Evolutionary conservation across 64 coral and sea anemone species (phyloP).

Genomic region (Montipora cactus): DNA sequence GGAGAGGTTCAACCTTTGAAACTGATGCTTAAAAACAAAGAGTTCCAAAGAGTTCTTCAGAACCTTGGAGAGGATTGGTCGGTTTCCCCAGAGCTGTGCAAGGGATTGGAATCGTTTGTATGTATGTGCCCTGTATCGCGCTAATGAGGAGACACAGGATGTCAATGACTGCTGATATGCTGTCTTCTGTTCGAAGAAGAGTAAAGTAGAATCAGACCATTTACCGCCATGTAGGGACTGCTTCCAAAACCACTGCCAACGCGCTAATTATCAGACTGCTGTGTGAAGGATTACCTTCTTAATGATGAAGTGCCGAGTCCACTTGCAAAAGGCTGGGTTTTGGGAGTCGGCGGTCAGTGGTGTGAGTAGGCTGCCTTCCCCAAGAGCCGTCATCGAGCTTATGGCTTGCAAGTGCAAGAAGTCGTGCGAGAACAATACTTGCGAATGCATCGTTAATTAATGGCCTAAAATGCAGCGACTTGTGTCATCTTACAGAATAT

Average conservation of each 20-base stretch:
- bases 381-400: conserved; percentile 32
- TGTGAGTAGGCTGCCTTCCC: background rate
- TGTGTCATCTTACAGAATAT: background rate
- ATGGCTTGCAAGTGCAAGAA: conserved; percentile 28
- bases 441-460: conserved; percentile 25
- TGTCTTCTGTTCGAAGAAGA: conserved; percentile 32
- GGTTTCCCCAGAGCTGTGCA: background rate
- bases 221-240: conserved; percentile 15
- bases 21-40: background rate
- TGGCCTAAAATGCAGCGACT: background rate
- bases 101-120: background rate
- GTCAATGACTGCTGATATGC: background rate
- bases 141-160: background rate
- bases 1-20: conserved; percentile 26
- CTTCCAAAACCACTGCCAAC: background rate
- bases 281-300: background rate
- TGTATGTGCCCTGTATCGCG: conserved; percentile 6
- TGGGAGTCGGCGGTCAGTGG: background rate
- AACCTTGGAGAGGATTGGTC: conserved; percentile 5
- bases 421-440: conserved; percentile 1
- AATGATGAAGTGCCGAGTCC: background rate
- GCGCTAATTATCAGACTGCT: conserved; percentile 27
- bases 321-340: too few species aligned
- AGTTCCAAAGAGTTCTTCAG: background rate
- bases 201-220: conserved; percentile 38